These are phyloP conservation scores for Anadara kagoshimensis DNA, from an alignment of 1,140 invertebrate species.

Conservation along the genomic window DNA sequence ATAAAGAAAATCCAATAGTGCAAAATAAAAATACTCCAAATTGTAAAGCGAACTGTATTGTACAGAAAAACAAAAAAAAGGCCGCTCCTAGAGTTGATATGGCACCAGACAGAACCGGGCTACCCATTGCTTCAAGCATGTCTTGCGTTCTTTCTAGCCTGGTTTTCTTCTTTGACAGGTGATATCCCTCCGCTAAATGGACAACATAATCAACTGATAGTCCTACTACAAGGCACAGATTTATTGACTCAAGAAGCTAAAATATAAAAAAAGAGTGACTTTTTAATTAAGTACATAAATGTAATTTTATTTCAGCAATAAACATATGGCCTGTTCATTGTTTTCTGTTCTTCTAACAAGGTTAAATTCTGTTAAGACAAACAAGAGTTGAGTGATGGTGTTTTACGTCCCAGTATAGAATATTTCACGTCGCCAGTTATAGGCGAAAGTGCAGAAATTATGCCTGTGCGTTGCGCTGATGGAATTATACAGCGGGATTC, in stretches of 20 bases:
- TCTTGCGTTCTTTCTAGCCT: conserved; percentile 51
- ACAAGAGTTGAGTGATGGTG: too few relatives aligned
- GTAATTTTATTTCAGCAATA: too few relatives aligned
- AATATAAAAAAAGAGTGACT: conserved; percentile 29
- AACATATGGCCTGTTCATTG: neutral
- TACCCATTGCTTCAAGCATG: conserved; percentile 64
- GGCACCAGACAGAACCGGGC: conserved; percentile 61
- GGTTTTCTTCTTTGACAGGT: conserved; percentile 46
- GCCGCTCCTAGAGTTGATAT: conserved; percentile 59
- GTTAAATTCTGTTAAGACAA: too few relatives aligned
- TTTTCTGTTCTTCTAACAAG: too few relatives aligned
- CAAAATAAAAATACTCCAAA: conserved; percentile 65
- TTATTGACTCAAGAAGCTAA: conserved; percentile 64
- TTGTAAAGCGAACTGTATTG: conserved; percentile 59
- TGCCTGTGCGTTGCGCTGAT: too few relatives aligned
- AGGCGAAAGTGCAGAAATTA: too few relatives aligned
- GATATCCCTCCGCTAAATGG: conserved; percentile 67
- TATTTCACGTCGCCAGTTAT: too few relatives aligned
- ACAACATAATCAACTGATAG: conserved; percentile 69
- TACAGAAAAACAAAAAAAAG: conserved; percentile 59
- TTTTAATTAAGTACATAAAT: neutral
- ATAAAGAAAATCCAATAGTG: conserved; percentile 62
- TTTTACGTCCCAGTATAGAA: too few relatives aligned
- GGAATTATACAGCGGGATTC: too few relatives aligned
- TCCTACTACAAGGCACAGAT: conserved; percentile 65